Evolutionary conservation across 2,888 invertebrate genomes (phyloP).

Genomic region (Netelia melanura): DNA sequence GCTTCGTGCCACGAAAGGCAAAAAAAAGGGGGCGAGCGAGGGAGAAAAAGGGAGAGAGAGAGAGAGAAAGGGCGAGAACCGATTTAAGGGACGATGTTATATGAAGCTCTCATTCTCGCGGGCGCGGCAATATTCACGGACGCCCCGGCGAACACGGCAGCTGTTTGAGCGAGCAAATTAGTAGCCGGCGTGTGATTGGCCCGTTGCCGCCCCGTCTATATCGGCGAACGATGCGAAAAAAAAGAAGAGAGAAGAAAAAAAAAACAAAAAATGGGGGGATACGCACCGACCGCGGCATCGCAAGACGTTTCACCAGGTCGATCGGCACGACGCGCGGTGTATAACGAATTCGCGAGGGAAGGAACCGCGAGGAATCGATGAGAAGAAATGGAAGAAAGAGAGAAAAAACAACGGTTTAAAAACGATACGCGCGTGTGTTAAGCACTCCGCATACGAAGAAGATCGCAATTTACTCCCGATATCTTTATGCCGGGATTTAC

Average conservation of each 20-base stretch:
- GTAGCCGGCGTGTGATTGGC: slow-evolving; percentile 85
- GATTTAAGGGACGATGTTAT: slow-evolving; percentile 50
- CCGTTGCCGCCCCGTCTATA: slow-evolving; percentile 84
- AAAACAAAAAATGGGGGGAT: slow-evolving; percentile 64
- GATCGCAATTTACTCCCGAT: slow-evolving; percentile 84
- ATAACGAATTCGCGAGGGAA: not conserved
- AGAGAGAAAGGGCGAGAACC: not conserved
- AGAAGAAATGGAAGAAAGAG: slow-evolving; percentile 34
- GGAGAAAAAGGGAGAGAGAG: slow-evolving; percentile 12
- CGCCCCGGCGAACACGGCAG: slow-evolving; percentile 83
- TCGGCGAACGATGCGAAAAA: slow-evolving; percentile 66
- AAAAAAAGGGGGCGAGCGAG: not conserved
- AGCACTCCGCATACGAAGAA: slow-evolving; percentile 37
- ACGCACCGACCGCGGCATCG: slow-evolving; percentile 74
- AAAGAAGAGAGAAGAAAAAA: too few species aligned
- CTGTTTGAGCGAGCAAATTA: slow-evolving; percentile 84
- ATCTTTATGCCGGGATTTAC: slow-evolving; percentile 84
- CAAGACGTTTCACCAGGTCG: slow-evolving; percentile 52
- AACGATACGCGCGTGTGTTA: not conserved
- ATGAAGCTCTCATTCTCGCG: slow-evolving; percentile 66
- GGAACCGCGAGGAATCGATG: slow-evolving; percentile 8
- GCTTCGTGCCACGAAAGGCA: slow-evolving; percentile 4
- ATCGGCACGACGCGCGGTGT: not conserved
- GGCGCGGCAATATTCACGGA: slow-evolving; percentile 79
- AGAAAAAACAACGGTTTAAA: slow-evolving; percentile 1